Percentiles rank a stretch among this genome's conserved stretches.
Conservation (phyloP, 2,888 invertebrate species). For the Drosophila kanekoi region DNA sequence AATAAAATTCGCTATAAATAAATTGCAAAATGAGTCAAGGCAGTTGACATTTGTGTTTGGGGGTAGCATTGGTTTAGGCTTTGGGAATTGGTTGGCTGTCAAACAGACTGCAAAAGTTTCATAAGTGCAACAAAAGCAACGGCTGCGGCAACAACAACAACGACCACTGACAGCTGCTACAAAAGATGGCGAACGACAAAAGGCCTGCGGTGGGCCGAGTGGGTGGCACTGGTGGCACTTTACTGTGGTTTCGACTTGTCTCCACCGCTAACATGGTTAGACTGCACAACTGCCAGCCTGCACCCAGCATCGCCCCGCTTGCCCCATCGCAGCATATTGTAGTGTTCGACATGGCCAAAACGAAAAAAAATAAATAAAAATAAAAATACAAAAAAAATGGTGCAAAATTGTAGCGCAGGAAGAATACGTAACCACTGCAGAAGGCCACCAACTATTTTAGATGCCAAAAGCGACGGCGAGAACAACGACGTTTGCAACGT, state of each 20-base stretch:
- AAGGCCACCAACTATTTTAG: constrained; percentile 75
- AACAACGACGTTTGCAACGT: constrained; percentile 21
- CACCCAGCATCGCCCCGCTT: constrained; percentile 2
- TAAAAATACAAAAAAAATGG: constrained; percentile 18
- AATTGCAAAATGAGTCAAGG: constrained; percentile 42
- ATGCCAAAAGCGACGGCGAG: constrained; percentile 64
- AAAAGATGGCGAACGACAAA: constrained; percentile 57
- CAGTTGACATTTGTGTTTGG: constrained; percentile 48
- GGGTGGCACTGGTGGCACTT: constrained; percentile 8
- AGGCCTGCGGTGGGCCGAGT: constrained; percentile 33
- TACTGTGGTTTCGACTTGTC: constrained; percentile 14
- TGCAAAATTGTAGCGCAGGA: constrained; percentile 48
- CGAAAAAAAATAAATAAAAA: constrained; percentile 14
- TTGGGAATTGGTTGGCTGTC: constrained; percentile 23
- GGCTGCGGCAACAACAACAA: constrained; percentile 25
- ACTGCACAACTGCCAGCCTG: constrained; percentile 27
- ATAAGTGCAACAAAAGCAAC: constrained; percentile 46
- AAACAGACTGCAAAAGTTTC: constrained; percentile 53
- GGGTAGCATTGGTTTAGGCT: constrained; percentile 1
- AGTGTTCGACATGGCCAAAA: constrained; percentile 65
- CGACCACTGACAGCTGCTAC: constrained; percentile 50
- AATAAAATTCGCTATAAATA: constrained; percentile 62
- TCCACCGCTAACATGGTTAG: constrained; percentile 46
- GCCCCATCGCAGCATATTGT: constrained; percentile 55
- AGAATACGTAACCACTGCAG: constrained; percentile 72